Evolutionary conservation across 2,888 invertebrate genomes (phyloP).

Genomic region (Lochmaea capreae): DNA sequence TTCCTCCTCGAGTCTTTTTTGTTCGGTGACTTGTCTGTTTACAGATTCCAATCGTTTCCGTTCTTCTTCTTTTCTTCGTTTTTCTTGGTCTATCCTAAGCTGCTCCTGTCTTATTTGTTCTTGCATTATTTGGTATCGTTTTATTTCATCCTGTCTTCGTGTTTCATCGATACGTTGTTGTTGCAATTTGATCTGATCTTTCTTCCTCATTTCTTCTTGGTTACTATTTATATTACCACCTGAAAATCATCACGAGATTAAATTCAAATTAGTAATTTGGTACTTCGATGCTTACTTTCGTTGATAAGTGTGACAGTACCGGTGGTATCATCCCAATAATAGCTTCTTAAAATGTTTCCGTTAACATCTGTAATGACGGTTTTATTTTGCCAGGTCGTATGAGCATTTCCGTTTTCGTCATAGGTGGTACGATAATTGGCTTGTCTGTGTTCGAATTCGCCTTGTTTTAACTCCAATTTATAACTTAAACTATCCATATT

Average conservation of each 20-base stretch:
- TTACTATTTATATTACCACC: conserved; percentile 8
- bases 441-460: conserved; percentile 36
- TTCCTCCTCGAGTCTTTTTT: conserved; percentile 15
- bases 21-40: conserved; percentile 12
- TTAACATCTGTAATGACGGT: conserved; percentile 50
- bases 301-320: conserved; percentile 13
- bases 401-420: conserved; percentile 44
- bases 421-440: conserved; percentile 28
- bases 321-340: conserved; percentile 31
- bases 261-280: neutral
- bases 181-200: conserved; percentile 12
- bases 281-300: neutral
- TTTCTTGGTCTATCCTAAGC: conserved; percentile 17
- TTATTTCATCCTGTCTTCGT: conserved; percentile 24
- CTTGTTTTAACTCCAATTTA: conserved; percentile 20
- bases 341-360: conserved; percentile 51
- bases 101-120: conserved; percentile 15
- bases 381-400: conserved; percentile 50
- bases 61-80: conserved; percentile 24
- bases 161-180: neutral
- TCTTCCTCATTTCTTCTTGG: conserved; percentile 27
- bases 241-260: conserved; percentile 6
- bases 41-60: conserved; percentile 6
- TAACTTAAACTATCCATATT: conserved; percentile 23
- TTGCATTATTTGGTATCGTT: neutral